Evolutionary conservation across 2,888 invertebrate genomes (phyloP), one percentile per base, ranked within the genome.

Genomic region (Cyrtodaria siliqua): DNA sequence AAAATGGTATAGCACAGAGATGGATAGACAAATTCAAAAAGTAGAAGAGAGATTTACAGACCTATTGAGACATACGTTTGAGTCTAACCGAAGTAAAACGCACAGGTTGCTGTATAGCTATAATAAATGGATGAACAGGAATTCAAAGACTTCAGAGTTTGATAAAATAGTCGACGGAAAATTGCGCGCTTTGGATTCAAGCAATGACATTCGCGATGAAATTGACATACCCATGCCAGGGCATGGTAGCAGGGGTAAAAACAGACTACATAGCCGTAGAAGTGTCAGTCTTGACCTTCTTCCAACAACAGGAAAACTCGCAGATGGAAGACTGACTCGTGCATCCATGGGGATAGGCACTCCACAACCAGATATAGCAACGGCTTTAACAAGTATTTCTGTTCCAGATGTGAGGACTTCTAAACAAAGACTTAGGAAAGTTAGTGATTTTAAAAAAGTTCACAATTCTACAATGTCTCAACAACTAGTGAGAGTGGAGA

Each of bases 261-360:
- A 53, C 38, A 50, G 74, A 12, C 20, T 64, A 16, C 63, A 66
- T 16, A 79, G 79, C 33, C 66, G 60, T 4, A 24, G 71, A 27
- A 74, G 74, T 52, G 52, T 71, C 6, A 79, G 79, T 42, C 62
- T 79, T 27, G 68, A 74, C 27, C 71, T 74, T 42, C 59, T 79
- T 8, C 67, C 74, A 18, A 6, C 3, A 44, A 4, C 16, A 44
- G 8, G 16, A 6, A 33, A 33, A 33, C 4, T 33, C 4, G 12
- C 12, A 12, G 33, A 33, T 8, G 33, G 33, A 8, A 33, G 33
- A 33, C 33, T 33, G 6, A 33, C 33, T 33, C n/a, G n/a, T n/a
- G n/a, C n/a, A n/a, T 33, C 33, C 6, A 33, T 33, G 33, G 33
- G 33, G 33, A 33, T 33, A 33, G 33, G 33, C 12, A 33, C 33